Evolutionary conservation across 2,113 vertebrate genomes (phyloP), one percentile per base, ranked within the genome.

Genomic region (Osmerus mordax): DNA sequence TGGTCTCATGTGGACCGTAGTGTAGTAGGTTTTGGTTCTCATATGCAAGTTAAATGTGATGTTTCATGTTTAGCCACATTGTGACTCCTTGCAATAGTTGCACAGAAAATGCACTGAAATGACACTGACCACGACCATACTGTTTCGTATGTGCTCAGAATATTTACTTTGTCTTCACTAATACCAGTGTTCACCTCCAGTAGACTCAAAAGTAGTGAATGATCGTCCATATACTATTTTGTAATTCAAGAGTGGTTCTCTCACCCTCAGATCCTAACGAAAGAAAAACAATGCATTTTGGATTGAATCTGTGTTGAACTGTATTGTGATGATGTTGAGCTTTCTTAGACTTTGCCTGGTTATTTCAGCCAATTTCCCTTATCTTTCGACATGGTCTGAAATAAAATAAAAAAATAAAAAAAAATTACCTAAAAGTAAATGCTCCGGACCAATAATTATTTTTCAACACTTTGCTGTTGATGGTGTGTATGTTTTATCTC

Each of bases 41-140:
- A 75, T 83, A 85, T 86, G 85, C 85, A 87, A 86, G 70, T 75
- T 84, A 29, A 65, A 32, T 59, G 73, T 69, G 56, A 63, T 61
- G 18, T 67, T 56, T 79, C 36, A 51, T 56, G 64, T 74, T 76
- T 66, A 47, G 73, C 71, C 73, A 75, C 73, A 63, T 71, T 77
- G 55, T 78, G 64, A 76, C 66, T 59, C 70, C 55, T 51, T 72
- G 84, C 75, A 84, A 80, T 73, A 83, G 78, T 81, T 82, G 86
- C 84, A 87, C 83, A 82, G 63, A 66, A 83, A 83, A 85, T 80
- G 54, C 63, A 62, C 65, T 60, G 51, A 83, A 63, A 65, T 28
- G 0, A 67, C 59, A 61, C 52, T 53, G 13, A 55, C 25, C 11
- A 67, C 15, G 18, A 66, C 63, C 23, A 15, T 74, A 51, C 7